These are phyloP conservation scores for Drosophila bunnanda DNA, from an alignment of 2,888 invertebrate species.

Conservation along the genomic window DNA sequence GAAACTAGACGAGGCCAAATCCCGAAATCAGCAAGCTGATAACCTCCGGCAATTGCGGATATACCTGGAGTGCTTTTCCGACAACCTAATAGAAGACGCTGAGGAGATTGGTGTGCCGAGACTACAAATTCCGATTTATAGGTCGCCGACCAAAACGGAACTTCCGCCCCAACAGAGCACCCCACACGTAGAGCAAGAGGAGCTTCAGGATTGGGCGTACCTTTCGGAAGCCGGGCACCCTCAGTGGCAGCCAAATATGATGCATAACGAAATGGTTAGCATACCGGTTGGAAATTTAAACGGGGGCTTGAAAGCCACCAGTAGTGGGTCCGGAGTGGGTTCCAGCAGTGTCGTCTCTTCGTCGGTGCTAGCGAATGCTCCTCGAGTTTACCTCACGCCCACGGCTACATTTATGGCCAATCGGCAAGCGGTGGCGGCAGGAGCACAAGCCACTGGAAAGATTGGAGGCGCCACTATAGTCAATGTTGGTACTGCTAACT, in stretches of 20 bases:
- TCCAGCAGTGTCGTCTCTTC: conserved; percentile 52
- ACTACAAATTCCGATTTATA: background rate
- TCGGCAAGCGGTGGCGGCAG: conserved; percentile 49
- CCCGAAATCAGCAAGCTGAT: background rate
- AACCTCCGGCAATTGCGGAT: background rate
- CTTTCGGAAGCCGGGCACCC: background rate
- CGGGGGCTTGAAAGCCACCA: conserved; percentile 69
- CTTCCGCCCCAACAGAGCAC: background rate
- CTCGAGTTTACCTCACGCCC: conserved; percentile 59
- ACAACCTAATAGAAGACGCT: background rate
- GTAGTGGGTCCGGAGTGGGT: conserved; percentile 50
- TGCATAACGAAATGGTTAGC: conserved; percentile 84
- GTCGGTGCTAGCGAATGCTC: conserved; percentile 62
- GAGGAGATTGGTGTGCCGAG: background rate
- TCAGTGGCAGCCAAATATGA: conserved; percentile 60
- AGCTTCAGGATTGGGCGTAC: background rate
- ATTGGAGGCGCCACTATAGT: conserved; percentile 5
- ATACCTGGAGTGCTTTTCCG: background rate
- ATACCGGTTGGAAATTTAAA: conserved; percentile 82
- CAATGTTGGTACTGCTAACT: background rate
- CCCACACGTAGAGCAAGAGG: background rate
- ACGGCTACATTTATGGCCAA: conserved; percentile 54
- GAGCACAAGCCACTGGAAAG: conserved; percentile 25
- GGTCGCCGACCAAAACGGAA: background rate
- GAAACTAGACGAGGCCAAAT: background rate